Evolutionary conservation across 2,113 vertebrate species (phyloP), one percentile per base, ranked within the genome.

Genomic region (Etheostoma spectabile): DNA sequence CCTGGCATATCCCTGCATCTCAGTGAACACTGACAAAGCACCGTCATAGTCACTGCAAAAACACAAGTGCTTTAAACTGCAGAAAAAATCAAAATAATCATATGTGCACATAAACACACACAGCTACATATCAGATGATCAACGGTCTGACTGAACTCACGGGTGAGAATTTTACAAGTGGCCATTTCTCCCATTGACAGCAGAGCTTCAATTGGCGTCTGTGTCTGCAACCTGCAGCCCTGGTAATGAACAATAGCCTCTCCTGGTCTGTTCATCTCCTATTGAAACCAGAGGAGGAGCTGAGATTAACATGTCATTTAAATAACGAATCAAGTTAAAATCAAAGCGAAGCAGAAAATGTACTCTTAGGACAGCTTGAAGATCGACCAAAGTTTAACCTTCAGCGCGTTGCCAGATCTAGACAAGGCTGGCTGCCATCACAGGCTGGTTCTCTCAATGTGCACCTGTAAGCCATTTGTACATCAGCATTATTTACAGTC

Each of bases 381-480:
- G 61, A 10, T 27, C 6, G 45, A 75, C 59, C 8, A 56, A 15
- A 52, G 53, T 80, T 86, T 91, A 90, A 96, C 96, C 95, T 96
- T 96, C 64, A 98, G 95, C 8, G 97, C 95, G 12, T 96, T 95
- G 70, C 96, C 97, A 98, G 95, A 90, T 98, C 97, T 42, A 97
- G 93, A 83, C 96, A 97, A 97, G 93, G 68, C 96, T 96, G 64
- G 97, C 96, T 62, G 97, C 97, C 93, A 97, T 96, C 42, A 96
- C 96, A 16, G 97, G 96, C 94, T 97, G 97, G 86, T 97, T 97
- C 92, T 95, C 90, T 98, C 97, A 63, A 96, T 95, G 84, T 96
- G 96, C 65, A 96, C 96, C 96, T 96, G 89, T n/a, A 89, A 88
- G 27, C 57, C 79, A 94, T 87, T 85, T 64, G 65, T 67, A 89